Conservation (phyloP, 2,888 invertebrate species). For the Chymomyza fuscimana region DNA sequence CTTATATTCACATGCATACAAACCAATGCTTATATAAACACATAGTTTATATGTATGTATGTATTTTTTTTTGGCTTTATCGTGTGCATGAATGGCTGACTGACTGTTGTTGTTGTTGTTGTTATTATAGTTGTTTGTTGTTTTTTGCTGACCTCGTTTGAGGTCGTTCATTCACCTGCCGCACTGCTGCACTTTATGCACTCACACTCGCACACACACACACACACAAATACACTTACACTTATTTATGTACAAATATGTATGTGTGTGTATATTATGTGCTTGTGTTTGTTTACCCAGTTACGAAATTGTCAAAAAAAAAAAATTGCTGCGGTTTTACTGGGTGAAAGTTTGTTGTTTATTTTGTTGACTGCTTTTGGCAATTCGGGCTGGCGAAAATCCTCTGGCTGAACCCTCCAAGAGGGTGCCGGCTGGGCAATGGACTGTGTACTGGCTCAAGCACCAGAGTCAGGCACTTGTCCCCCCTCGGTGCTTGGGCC, state of each 20-base stretch:
- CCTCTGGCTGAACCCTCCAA: too few relatives aligned
- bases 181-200: constrained; percentile 68
- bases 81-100: constrained; percentile 67
- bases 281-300: constrained; percentile 62
- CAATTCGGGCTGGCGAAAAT: too few relatives aligned
- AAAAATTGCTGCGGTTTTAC: constrained; percentile 66
- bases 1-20: neutral
- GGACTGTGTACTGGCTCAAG: too few relatives aligned
- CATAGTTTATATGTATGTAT: neutral
- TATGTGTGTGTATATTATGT: constrained; percentile 14
- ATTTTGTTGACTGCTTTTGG: constrained; percentile 23
- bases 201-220: constrained; percentile 63
- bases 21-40: neutral
- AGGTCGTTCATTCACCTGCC: constrained; percentile 76
- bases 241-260: constrained; percentile 7
- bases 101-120: constrained; percentile 17
- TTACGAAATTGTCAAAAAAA: constrained; percentile 68
- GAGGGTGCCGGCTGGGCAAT: too few relatives aligned
- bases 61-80: constrained; percentile 57
- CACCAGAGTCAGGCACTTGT: too few relatives aligned
- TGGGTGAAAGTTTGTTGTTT: constrained; percentile 65
- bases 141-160: constrained; percentile 71
- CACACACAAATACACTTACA: constrained; percentile 54
- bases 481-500: too few relatives aligned
- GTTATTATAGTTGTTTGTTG: constrained; percentile 39